phyloP scores from a whole-genome alignment of 2,888 invertebrate genomes.

The Alloscopus bannaensis region DNA sequence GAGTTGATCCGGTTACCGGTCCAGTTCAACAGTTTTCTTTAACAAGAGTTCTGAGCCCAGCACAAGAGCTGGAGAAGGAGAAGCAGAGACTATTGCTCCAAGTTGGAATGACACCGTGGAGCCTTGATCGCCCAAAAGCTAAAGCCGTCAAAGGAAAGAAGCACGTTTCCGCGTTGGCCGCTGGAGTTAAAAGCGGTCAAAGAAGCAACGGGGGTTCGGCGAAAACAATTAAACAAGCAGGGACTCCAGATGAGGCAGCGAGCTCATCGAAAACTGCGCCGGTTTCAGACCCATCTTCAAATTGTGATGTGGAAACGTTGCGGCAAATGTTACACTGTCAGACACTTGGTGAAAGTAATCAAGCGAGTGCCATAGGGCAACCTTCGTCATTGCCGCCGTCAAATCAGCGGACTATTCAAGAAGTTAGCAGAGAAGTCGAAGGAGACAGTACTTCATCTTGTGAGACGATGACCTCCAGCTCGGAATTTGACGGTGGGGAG shows the following conservation, averaged over 20 bases:
- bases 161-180: too few species aligned
- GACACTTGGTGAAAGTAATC: conserved; percentile 15
- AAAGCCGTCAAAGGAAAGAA: too few species aligned
- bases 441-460: conserved; percentile 58
- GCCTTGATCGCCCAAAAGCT: neutral
- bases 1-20: conserved; percentile 52
- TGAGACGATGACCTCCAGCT: conserved; percentile 68
- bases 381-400: neutral
- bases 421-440: conserved; percentile 11
- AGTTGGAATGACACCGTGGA: neutral
- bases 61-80: conserved; percentile 86
- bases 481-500: conserved; percentile 63
- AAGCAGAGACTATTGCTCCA: conserved; percentile 78
- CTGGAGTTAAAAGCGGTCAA: too few species aligned
- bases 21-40: conserved; percentile 78
- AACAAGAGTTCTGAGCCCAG: conserved; percentile 84
- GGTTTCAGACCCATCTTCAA: conserved; percentile 17
- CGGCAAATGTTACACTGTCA: conserved; percentile 40
- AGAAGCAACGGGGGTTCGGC: too few species aligned
- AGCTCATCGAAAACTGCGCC: too few species aligned
- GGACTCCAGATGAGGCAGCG: too few species aligned
- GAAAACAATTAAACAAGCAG: too few species aligned
- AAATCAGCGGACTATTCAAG: neutral
- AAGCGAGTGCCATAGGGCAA: neutral
- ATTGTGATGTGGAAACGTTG: conserved; percentile 16